These are phyloP conservation scores for Ursus arctos DNA, from an alignment of 2,113 vertebrate genomes.

Conservation along the genomic window DNA sequence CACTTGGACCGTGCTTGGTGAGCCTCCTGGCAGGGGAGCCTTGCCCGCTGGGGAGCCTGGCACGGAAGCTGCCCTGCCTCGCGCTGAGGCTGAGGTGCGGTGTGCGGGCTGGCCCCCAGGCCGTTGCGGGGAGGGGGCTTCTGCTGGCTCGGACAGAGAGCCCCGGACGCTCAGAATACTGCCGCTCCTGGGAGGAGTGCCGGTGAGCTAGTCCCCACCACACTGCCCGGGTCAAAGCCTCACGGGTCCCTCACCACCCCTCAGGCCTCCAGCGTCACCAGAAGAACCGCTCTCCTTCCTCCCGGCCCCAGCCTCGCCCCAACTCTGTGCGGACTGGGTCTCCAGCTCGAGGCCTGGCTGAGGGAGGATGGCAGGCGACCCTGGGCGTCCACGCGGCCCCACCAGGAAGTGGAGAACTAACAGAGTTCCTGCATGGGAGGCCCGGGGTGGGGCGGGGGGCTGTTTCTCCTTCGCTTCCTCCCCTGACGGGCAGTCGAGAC, in stretches of 20 bases:
- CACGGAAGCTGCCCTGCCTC: not conserved
- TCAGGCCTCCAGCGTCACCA: too few species aligned
- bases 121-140: too few species aligned
- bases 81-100: not conserved
- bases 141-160: rapidly evolving
- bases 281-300: not conserved
- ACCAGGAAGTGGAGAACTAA: not conserved
- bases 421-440: not conserved
- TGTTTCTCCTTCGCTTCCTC: not conserved
- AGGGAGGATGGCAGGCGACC: rapidly evolving
- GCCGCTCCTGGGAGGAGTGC: not conserved
- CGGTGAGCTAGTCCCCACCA: not conserved
- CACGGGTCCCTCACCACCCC: not conserved
- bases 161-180: not conserved
- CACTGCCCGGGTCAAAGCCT: not conserved
- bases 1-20: rapidly evolving
- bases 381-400: rapidly evolving
- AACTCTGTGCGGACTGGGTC: not conserved
- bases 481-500: slow-evolving; percentile 11
- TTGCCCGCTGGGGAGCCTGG: not conserved
- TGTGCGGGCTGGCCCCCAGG: not conserved
- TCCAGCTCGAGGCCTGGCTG: not conserved
- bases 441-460: not conserved
- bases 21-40: not conserved
- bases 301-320: not conserved